Evolutionary conservation across 2,888 invertebrate genomes (phyloP).

Genomic region (Allacma fusca): DNA sequence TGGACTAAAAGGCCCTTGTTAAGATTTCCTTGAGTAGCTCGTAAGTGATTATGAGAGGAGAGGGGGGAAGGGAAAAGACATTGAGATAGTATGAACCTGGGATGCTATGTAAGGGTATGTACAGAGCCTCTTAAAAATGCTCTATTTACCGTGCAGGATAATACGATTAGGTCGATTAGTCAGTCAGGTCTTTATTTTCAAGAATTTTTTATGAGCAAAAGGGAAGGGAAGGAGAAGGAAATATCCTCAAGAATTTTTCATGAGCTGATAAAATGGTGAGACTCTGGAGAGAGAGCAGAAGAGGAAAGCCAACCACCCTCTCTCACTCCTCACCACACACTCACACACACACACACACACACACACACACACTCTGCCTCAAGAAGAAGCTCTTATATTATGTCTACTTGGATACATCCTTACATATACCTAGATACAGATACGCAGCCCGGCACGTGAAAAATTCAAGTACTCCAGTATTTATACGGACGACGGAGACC

Average conservation of each 20-base stretch:
- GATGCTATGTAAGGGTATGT: too few species aligned
- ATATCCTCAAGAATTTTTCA: constrained; percentile 29
- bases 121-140: background rate
- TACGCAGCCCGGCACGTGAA: background rate
- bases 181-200: constrained; percentile 26
- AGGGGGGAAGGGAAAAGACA: too few species aligned
- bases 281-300: background rate
- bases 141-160: constrained; percentile 17
- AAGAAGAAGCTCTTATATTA: too few species aligned
- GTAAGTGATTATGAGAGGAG: too few species aligned
- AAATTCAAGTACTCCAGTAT: constrained; percentile 18
- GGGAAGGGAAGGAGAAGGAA: constrained; percentile 4
- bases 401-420: background rate
- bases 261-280: constrained; percentile 18
- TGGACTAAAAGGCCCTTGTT: background rate
- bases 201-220: constrained; percentile 16
- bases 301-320: background rate
- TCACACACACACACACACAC: background rate
- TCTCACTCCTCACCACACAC: background rate
- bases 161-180: constrained; percentile 16
- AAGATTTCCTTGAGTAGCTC: constrained; percentile 2
- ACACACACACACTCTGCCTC: too few species aligned
- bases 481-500: background rate
- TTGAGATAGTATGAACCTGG: too few species aligned
- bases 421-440: background rate